A percentile compares a stretch with the other conserved stretches of the same genome.
These are phyloP conservation scores for Sigmodon hispidus DNA, from an alignment of 2,113 vertebrate species.

Conservation along the genomic window DNA sequence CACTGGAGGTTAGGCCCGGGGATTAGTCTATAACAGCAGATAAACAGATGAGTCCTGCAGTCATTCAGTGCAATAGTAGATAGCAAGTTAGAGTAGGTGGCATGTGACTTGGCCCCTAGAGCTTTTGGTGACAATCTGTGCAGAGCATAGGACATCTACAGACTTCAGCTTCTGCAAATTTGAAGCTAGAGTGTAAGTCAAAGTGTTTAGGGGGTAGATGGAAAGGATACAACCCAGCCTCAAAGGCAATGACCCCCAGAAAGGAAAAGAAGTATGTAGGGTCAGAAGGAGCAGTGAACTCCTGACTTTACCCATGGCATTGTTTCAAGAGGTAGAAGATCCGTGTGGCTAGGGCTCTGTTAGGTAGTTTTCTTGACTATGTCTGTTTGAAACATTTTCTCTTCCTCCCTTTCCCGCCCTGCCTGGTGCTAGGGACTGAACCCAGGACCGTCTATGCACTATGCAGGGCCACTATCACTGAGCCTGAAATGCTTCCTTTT, in stretches of 20 bases:
- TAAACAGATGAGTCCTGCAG: background rate
- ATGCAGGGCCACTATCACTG: background rate
- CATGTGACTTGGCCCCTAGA: background rate
- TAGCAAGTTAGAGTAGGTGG: background rate
- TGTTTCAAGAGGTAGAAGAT: conserved; percentile 29
- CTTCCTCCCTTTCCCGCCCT: background rate
- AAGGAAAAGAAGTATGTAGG: background rate
- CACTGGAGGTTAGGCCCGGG: background rate
- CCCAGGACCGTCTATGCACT: background rate
- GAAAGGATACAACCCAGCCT: background rate
- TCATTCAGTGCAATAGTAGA: background rate
- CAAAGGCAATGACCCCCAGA: background rate
- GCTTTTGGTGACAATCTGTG: background rate
- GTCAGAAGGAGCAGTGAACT: background rate
- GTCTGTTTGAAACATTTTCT: background rate
- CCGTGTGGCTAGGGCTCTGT: background rate
- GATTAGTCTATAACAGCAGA: background rate
- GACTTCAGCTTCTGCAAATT: conserved; percentile 17
- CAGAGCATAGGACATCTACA: background rate
- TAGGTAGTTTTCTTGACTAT: background rate
- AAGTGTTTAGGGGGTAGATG: background rate
- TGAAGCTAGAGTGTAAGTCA: conserved; percentile 23
- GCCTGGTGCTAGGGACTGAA: background rate
- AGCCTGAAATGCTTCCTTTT: conserved; percentile 53
- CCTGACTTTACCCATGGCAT: background rate